phyloP scores from a whole-genome alignment of 2,888 invertebrate species.

The Ormyrus pomaceus region DNA sequence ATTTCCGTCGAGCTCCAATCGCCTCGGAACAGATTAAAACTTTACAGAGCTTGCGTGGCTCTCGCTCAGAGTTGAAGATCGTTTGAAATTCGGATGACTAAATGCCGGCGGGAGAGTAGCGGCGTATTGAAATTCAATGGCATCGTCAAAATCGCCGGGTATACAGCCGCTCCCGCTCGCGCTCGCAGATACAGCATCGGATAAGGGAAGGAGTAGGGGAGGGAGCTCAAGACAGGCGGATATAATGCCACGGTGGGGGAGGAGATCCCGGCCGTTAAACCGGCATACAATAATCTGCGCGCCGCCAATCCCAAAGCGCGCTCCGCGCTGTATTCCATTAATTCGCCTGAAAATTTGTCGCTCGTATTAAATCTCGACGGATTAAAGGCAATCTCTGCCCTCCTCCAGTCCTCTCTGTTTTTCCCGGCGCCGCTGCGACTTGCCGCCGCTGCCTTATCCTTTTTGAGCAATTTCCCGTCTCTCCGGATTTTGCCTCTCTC shows the following conservation, averaged over 20 bases:
- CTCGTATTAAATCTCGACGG: slow-evolving; percentile 75
- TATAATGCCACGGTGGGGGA: slow-evolving; percentile 64
- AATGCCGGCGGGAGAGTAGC: slow-evolving; percentile 39
- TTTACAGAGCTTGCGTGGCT: slow-evolving; percentile 33
- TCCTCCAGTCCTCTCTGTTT: slow-evolving; percentile 61
- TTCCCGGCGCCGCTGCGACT: slow-evolving; percentile 46
- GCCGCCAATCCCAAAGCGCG: slow-evolving; percentile 67
- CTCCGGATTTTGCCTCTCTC: slow-evolving; percentile 19
- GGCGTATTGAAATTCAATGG: slow-evolving; percentile 58
- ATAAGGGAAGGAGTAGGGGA: slow-evolving; percentile 56
- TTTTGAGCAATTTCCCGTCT: slow-evolving; percentile 51
- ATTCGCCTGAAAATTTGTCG: slow-evolving; percentile 75
- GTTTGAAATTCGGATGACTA: slow-evolving; percentile 58
- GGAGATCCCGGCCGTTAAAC: slow-evolving; percentile 71
- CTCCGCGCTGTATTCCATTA: slow-evolving; percentile 71
- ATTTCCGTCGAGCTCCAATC: slow-evolving; percentile 28
- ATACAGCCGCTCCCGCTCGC: slow-evolving; percentile 26
- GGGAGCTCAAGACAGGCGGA: slow-evolving; percentile 67
- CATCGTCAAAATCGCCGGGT: slow-evolving; percentile 56
- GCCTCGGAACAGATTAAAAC: slow-evolving; percentile 57
- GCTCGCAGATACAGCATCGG: slow-evolving; percentile 45
- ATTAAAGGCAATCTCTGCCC: slow-evolving; percentile 72
- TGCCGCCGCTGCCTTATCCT: slow-evolving; percentile 45
- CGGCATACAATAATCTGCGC: slow-evolving; percentile 74
- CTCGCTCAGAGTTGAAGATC: slow-evolving; percentile 43